Conservation (phyloP, 2,113 vertebrate species). For the Pavo muticus region DNA sequence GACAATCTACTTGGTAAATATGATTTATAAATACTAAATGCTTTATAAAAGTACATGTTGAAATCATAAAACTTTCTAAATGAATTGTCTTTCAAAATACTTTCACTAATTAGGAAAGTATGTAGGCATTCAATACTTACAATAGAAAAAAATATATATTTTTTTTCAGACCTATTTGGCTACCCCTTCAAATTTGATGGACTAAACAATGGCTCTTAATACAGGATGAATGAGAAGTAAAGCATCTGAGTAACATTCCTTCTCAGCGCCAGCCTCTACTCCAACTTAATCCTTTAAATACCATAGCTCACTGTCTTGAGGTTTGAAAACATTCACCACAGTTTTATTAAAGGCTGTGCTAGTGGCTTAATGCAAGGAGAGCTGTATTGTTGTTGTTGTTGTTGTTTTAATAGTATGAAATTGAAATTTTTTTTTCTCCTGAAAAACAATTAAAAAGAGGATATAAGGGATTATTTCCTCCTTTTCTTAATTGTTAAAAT, state of each 20-base stretch:
- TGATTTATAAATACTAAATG: not conserved
- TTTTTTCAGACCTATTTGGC: not conserved
- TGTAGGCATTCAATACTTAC: not conserved
- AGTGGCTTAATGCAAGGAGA: not conserved
- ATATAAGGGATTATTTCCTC: not conserved
- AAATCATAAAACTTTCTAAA: not conserved
- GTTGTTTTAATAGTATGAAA: not conserved
- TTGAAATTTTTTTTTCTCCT: not conserved
- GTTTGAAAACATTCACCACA: conserved; percentile 25
- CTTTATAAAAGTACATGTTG: not conserved
- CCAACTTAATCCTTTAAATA: conserved; percentile 35
- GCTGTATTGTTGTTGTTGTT: not conserved
- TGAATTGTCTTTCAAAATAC: conserved; percentile 2
- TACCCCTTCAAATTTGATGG: not conserved
- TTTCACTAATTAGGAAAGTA: conserved; percentile 30
- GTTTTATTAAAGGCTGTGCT: not conserved
- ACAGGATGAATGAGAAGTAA: conserved; percentile 55
- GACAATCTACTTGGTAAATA: not conserved
- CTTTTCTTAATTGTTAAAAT: not conserved
- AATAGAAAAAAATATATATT: not conserved
- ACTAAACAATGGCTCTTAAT: not conserved
- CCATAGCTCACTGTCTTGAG: not conserved
- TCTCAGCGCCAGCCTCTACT: not conserved
- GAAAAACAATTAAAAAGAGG: not conserved
- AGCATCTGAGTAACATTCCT: conserved; percentile 66